phyloP scores from a whole-genome alignment of 2,113 vertebrate species.

The Scatophagus argus region DNA sequence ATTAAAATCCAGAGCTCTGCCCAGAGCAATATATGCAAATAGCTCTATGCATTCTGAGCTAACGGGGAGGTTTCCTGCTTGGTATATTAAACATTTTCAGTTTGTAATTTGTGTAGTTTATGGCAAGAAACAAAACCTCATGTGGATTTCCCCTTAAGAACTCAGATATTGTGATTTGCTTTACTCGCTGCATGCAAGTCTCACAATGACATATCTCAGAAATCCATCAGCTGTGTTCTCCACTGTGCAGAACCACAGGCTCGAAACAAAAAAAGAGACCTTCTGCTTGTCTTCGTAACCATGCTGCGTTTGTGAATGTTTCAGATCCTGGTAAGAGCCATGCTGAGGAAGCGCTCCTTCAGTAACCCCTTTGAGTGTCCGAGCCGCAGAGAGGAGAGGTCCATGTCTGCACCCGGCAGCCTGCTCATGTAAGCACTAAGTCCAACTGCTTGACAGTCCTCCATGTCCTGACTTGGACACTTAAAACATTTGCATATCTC shows the following conservation, averaged over 20 bases:
- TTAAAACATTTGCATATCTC: background rate
- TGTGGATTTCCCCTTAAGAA: background rate
- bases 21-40: background rate
- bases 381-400: conserved; percentile 90
- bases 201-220: background rate
- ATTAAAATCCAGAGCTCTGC: background rate
- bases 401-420: conserved; percentile 95
- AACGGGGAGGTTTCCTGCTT: background rate
- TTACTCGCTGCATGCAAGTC: background rate
- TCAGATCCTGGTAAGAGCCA: conserved; percentile 97
- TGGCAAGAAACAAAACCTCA: background rate
- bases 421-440: conserved; percentile 89
- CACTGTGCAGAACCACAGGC: background rate
- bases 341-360: conserved; percentile 98
- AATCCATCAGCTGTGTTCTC: background rate
- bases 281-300: background rate
- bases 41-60: background rate
- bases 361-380: conserved; percentile 95
- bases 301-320: conserved; percentile 21
- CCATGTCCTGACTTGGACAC: background rate
- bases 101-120: background rate
- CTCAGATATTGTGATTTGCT: background rate
- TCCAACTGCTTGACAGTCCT: background rate
- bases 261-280: background rate
- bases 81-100: background rate